Evolutionary conservation across 2,888 invertebrate species (phyloP).

Genomic region (Atethmia centrago): DNA sequence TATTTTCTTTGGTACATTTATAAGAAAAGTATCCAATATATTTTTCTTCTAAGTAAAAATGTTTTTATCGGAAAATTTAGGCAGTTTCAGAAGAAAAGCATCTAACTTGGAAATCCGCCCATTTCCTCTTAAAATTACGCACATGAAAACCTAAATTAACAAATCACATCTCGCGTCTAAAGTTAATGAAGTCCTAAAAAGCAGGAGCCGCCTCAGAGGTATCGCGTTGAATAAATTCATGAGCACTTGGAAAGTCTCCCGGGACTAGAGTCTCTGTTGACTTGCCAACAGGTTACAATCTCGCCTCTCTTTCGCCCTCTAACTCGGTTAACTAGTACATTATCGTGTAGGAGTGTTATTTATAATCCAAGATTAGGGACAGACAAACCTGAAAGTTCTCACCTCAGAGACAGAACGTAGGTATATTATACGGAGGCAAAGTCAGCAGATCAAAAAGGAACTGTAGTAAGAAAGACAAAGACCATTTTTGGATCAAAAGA

Average conservation of each 20-base stretch:
- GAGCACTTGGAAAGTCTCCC: constrained; percentile 63
- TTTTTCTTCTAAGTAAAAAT: background rate
- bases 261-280: constrained; percentile 58
- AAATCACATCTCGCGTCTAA: constrained; percentile 56
- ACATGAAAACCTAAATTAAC: constrained; percentile 28
- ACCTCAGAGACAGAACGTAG: background rate
- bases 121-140: constrained; percentile 9
- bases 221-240: constrained; percentile 67
- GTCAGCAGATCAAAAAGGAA: background rate
- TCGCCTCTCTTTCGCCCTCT: constrained; percentile 49
- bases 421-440: background rate
- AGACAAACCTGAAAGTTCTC: constrained; percentile 24
- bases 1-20: constrained; percentile 1
- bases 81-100: background rate
- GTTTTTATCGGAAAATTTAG: background rate
- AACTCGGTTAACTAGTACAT: constrained; percentile 58
- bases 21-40: background rate
- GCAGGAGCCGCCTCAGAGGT: constrained; percentile 56
- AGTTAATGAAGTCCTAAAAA: constrained; percentile 68
- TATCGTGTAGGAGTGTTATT: constrained; percentile 31
- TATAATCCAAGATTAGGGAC: constrained; percentile 35
- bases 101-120: background rate
- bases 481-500: background rate
- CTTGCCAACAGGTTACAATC: constrained; percentile 68
- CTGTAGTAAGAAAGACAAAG: constrained; percentile 6